A percentile compares a stretch with the other conserved stretches of the same genome.
phyloP scores from a whole-genome alignment of 1,140 invertebrate genomes.

The Drosophila punjabiensis region DNA sequence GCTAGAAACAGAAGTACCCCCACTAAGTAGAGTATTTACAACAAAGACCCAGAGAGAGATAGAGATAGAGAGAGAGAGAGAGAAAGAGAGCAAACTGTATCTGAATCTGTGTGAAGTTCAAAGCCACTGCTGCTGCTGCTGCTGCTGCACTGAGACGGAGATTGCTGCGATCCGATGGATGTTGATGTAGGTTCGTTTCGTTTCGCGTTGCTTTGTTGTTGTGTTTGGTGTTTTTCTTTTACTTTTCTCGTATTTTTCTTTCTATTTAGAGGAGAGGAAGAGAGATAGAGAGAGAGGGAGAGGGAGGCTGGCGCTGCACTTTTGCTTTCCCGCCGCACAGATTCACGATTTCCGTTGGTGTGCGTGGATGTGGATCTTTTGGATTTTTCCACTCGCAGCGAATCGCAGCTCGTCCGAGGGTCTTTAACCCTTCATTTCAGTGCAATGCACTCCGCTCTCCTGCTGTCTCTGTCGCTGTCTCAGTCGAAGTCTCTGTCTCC shows the following conservation, averaged over 20 bases:
- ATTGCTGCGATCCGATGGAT: slow-evolving; percentile 50
- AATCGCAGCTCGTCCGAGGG: slow-evolving; percentile 65
- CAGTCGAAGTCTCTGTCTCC: not conserved
- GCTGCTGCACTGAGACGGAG: slow-evolving; percentile 36
- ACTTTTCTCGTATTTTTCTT: slow-evolving; percentile 26
- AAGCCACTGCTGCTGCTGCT: slow-evolving; percentile 68
- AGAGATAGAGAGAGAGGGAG: not conserved
- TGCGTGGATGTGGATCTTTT: slow-evolving; percentile 55
- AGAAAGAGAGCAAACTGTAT: slow-evolving; percentile 35
- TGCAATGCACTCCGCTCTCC: slow-evolving; percentile 76
- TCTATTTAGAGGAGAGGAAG: slow-evolving; percentile 15
- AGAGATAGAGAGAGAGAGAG: slow-evolving; percentile 6
- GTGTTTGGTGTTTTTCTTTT: slow-evolving; percentile 25
- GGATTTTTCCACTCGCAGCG: slow-evolving; percentile 77
- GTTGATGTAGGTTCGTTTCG: slow-evolving; percentile 78
- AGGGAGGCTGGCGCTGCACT: slow-evolving; percentile 56
- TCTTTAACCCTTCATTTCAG: slow-evolving; percentile 83
- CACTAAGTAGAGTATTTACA: slow-evolving; percentile 7
- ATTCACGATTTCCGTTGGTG: slow-evolving; percentile 60
- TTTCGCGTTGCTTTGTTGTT: slow-evolving; percentile 51
- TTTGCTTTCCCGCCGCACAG: slow-evolving; percentile 81
- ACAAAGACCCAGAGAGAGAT: slow-evolving; percentile 35
- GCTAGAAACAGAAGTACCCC: not conserved
- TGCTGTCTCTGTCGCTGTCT: slow-evolving; percentile 29
- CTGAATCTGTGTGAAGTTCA: slow-evolving; percentile 80